A percentile compares a stretch with the other conserved stretches of the same genome.
phyloP scores from a whole-genome alignment of 1,140 invertebrate species.

The Microplitis mediator region DNA sequence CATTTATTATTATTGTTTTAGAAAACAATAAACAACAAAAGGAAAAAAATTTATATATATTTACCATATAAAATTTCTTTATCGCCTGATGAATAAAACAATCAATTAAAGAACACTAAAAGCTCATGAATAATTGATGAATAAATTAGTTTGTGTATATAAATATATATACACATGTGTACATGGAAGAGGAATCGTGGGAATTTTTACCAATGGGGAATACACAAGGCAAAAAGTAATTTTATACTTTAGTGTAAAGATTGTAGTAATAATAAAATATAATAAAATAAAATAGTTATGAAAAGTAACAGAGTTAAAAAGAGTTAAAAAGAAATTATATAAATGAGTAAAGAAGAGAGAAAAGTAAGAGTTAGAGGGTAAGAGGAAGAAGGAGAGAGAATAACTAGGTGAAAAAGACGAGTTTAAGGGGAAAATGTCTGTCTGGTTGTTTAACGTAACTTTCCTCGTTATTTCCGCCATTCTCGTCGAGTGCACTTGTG shows the following conservation, averaged over 20 bases:
- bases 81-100: slow-evolving; percentile 3
- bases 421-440: slow-evolving; percentile 16
- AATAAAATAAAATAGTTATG: too few species aligned
- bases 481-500: slow-evolving; percentile 32
- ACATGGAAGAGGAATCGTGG: not conserved
- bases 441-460: slow-evolving; percentile 41
- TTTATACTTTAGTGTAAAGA: too few species aligned
- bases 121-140: not conserved
- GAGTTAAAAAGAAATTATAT: too few species aligned
- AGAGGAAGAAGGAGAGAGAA: not conserved
- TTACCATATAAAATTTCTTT: not conserved
- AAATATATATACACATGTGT: not conserved
- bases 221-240: not conserved
- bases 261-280: too few species aligned
- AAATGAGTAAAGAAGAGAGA: too few species aligned
- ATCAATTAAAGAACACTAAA: slow-evolving; percentile 4
- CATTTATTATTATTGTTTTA: too few species aligned
- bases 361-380: too few species aligned
- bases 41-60: not conserved
- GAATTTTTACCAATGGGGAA: not conserved
- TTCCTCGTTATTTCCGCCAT: slow-evolving; percentile 45
- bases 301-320: too few species aligned
- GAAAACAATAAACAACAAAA: too few species aligned
- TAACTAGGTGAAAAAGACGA: slow-evolving; percentile 35
- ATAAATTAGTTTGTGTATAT: not conserved